A percentile compares a stretch with the other conserved stretches of the same genome.
Evolutionary conservation across 2,113 vertebrate genomes (phyloP).

Genomic region (Condylura cristata): DNA sequence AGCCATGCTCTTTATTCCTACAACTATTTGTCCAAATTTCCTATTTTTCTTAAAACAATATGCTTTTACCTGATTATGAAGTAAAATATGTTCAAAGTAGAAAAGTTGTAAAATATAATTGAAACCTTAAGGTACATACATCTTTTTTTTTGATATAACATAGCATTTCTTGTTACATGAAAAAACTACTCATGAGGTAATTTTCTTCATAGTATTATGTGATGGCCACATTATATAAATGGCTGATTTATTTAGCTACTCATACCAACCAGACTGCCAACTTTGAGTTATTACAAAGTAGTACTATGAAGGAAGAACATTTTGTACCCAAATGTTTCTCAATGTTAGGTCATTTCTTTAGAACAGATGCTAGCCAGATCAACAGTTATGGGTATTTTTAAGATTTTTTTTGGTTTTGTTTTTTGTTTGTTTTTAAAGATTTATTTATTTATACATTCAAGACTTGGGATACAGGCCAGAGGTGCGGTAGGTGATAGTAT

Average conservation of each 20-base stretch:
- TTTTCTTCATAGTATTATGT: constrained; percentile 35
- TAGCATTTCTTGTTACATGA: constrained; percentile 23
- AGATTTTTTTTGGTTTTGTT: too few species aligned
- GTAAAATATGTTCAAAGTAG: not conserved
- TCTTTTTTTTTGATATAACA: not conserved
- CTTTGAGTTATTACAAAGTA: not conserved
- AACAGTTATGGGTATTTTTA: constrained; percentile 13
- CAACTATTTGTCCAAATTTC: not conserved
- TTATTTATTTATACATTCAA: too few species aligned
- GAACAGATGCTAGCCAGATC: not conserved
- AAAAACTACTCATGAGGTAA: not conserved
- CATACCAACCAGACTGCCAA: not conserved
- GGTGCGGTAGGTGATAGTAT: too few species aligned
- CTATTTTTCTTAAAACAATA: constrained; percentile 38
- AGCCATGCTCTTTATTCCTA: not conserved
- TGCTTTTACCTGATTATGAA: not conserved
- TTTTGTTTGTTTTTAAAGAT: too few species aligned
- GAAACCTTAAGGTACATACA: not conserved
- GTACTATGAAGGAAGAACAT: constrained; percentile 1
- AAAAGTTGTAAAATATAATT: constrained; percentile 35
- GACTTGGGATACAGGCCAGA: too few species aligned
- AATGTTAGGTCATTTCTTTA: constrained; percentile 36
- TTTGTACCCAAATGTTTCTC: not conserved
- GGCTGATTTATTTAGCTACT: constrained; percentile 20
- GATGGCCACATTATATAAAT: not conserved